Evolutionary conservation across 2,888 invertebrate genomes (phyloP).

Genomic region (Pollenia angustigena): DNA sequence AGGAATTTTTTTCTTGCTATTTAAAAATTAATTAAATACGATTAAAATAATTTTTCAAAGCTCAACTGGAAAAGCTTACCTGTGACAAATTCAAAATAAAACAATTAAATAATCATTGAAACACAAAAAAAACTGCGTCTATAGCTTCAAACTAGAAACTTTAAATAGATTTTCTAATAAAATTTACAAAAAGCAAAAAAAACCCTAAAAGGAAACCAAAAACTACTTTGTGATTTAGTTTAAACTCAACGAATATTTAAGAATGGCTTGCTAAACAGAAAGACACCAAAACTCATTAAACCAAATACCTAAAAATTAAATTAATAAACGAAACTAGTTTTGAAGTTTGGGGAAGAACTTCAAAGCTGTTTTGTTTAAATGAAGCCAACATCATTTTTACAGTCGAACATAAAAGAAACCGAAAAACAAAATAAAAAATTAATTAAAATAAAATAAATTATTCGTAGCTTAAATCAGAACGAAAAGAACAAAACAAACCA

Average conservation of each 20-base stretch:
- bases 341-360: slow-evolving; percentile 85
- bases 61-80: slow-evolving; percentile 84
- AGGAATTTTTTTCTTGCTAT: slow-evolving; percentile 32
- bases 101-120: slow-evolving; percentile 38
- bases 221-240: slow-evolving; percentile 60
- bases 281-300: slow-evolving; percentile 37
- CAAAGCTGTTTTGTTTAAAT: slow-evolving; percentile 81
- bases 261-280: slow-evolving; percentile 53
- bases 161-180: slow-evolving; percentile 11
- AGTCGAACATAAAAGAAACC: not conserved
- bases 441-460: slow-evolving; percentile 11
- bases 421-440: slow-evolving; percentile 12
- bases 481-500: slow-evolving; percentile 1
- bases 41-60: slow-evolving; percentile 60
- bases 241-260: slow-evolving; percentile 63
- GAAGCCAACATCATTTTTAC: slow-evolving; percentile 31
- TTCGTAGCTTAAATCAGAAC: slow-evolving; percentile 38
- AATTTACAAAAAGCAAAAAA: slow-evolving; percentile 20
- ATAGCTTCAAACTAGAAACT: slow-evolving; percentile 64
- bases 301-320: slow-evolving; percentile 41
- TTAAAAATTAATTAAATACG: slow-evolving; percentile 29
- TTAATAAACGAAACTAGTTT: slow-evolving; percentile 80
- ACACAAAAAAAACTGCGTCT: slow-evolving; percentile 57
- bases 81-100: slow-evolving; percentile 80
- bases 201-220: not conserved